Evolutionary conservation across 2,888 invertebrate genomes (phyloP), one percentile per base, ranked within the genome.

Genomic region (Heteromyza rotundicornis): DNA sequence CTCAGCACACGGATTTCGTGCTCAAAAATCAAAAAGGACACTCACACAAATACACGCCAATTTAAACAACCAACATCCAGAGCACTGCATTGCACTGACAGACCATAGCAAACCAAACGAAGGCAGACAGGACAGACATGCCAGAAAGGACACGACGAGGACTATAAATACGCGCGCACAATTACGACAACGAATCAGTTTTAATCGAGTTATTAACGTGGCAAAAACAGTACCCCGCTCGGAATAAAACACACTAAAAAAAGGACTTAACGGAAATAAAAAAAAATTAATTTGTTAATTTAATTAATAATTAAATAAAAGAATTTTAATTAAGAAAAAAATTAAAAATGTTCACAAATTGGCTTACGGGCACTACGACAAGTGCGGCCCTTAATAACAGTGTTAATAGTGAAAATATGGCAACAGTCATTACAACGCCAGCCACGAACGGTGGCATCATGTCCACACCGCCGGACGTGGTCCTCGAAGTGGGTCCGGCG

Each of bases 401-500:
- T n/a, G 40, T 50, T 16, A 20, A 55, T 2, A 17, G 16, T 40
- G 14, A n/a, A 7, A n/a, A 12, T n/a, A 19, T 59, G 17, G 20
- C 63, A 8, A 57, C 62, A 14, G 62, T 64, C 17, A 1, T 27
- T 7, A 2, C 52, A 19, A 54, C 65, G 3, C 64, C 35, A 1
- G 47, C 62, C 2, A 32, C 55, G 5, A 47, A 52, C 22, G 61
- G 20, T 57, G 16, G 63, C 59, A 61, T 73, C 24, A 73, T 80
- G 70, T 70, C 76, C 22, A 76, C 81, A 10, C 86, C 87, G 3
- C 89, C 89, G 1, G 90, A 90, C 74, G 87, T 89, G 19, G 80
- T 88, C 27, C 82, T 90, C 1, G 86, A 88, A 74, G 89, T 89
- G 16, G 90, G 89, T 1, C 86, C 86, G 53, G 81, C 83, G 57